Evolutionary conservation across 1,140 invertebrate species (phyloP).

Genomic region (Xylocopa sonorina): DNA sequence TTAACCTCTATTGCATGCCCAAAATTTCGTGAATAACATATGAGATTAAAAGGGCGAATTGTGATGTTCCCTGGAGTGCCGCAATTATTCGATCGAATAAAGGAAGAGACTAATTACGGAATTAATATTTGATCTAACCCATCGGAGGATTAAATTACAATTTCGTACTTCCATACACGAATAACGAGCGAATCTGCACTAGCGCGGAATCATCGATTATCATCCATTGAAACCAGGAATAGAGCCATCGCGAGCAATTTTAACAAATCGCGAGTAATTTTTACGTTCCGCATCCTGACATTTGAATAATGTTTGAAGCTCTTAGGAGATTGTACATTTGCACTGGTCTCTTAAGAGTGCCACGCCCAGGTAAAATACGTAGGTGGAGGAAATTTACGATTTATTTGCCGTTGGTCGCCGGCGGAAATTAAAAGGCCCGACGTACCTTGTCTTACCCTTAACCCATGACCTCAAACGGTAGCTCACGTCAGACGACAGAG

Average conservation of each 20-base stretch:
- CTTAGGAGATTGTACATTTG: constrained; percentile 21
- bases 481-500: constrained; percentile 35
- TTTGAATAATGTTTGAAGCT: too few species aligned
- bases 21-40: background rate
- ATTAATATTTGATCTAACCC: background rate
- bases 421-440: constrained; percentile 57
- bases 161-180: too few species aligned
- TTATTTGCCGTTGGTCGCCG: constrained; percentile 55
- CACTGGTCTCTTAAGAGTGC: constrained; percentile 10
- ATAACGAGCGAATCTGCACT: too few species aligned
- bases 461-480: constrained; percentile 32
- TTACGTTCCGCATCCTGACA: too few species aligned
- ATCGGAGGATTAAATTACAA: background rate
- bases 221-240: too few species aligned
- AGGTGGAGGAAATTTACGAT: constrained; percentile 62
- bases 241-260: background rate
- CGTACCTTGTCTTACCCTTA: constrained; percentile 38
- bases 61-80: background rate
- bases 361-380: constrained; percentile 48
- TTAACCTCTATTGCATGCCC: too few species aligned
- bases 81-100: background rate
- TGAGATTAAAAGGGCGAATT: background rate
- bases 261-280: background rate
- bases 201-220: too few species aligned
- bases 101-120: background rate